Evolutionary conservation across 2,113 vertebrate species (phyloP).

Genomic region (Mesoclemmys tuberculata): DNA sequence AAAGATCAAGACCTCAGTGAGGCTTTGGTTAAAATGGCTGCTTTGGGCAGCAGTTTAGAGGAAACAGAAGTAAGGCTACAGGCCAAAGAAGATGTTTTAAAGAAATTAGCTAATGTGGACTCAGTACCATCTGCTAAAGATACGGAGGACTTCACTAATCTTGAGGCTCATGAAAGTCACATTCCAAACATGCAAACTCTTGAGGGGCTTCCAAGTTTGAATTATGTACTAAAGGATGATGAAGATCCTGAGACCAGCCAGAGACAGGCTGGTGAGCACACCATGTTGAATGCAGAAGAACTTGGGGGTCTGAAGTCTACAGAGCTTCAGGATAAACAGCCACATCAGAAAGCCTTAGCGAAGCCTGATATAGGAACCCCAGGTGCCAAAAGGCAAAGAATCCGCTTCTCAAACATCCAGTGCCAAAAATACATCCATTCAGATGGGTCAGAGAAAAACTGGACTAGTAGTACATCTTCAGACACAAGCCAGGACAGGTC

Average conservation of each 20-base stretch:
- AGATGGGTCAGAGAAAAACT: constrained; percentile 80
- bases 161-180: constrained; percentile 79
- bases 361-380: constrained; percentile 78
- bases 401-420: constrained; percentile 93
- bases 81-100: constrained; percentile 86
- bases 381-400: constrained; percentile 88
- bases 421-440: constrained; percentile 90
- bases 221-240: constrained; percentile 40
- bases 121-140: constrained; percentile 72
- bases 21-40: constrained; percentile 89
- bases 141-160: constrained; percentile 75
- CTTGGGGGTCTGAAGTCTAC: not conserved
- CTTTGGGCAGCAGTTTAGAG: constrained; percentile 88
- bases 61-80: constrained; percentile 88
- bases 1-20: constrained; percentile 91
- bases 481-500: constrained; percentile 82
- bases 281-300: constrained; percentile 6
- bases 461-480: constrained; percentile 78
- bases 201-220: constrained; percentile 45
- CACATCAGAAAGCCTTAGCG: constrained; percentile 60
- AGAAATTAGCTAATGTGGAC: constrained; percentile 73
- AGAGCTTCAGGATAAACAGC: constrained; percentile 71
- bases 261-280: constrained; percentile 49
- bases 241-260: constrained; percentile 58
- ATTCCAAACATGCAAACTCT: constrained; percentile 76